Conservation (phyloP, 2,888 invertebrate genomes). For the Laspeyria flexula region DNA sequence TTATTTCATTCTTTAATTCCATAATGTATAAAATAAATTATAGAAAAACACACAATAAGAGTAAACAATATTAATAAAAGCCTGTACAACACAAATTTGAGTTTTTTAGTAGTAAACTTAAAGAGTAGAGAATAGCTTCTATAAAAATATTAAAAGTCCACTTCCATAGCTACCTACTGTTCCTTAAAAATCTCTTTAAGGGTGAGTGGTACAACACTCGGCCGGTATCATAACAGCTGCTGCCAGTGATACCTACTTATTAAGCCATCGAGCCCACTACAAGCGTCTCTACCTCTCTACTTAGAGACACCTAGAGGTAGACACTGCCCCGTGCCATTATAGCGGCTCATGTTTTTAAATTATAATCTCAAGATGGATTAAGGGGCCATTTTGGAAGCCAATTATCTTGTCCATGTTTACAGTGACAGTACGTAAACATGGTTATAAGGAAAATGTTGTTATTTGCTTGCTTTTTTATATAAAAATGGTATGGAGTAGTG, state of each 20-base stretch:
- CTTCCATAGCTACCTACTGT: slow-evolving; percentile 56
- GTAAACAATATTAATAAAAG: too few relatives aligned
- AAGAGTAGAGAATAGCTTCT: too few relatives aligned
- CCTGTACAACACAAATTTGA: too few relatives aligned
- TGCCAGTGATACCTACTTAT: slow-evolving; percentile 83
- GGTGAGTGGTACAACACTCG: slow-evolving; percentile 81
- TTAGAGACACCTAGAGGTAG: slow-evolving; percentile 10
- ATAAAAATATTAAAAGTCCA: slow-evolving; percentile 33
- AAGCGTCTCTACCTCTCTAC: slow-evolving; percentile 42
- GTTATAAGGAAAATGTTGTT: slow-evolving; percentile 6
- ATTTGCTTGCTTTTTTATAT: not conserved
- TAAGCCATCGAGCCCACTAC: slow-evolving; percentile 74
- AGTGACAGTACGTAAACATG: slow-evolving; percentile 27
- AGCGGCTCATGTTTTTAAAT: slow-evolving; percentile 80
- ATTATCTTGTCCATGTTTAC: slow-evolving; percentile 51
- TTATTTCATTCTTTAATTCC: too few relatives aligned
- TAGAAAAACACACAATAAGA: too few relatives aligned
- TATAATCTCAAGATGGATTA: slow-evolving; percentile 73
- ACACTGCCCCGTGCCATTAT: slow-evolving; percentile 59
- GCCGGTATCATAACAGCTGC: slow-evolving; percentile 84
- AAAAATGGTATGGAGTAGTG: not conserved
- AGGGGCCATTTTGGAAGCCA: slow-evolving; percentile 55
- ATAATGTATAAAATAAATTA: too few relatives aligned
- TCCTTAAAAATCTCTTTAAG: slow-evolving; percentile 66
- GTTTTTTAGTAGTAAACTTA: too few relatives aligned